Evolutionary conservation across 2,797 vertebrate species (phyloP), one percentile per base, ranked within the genome.

Genomic region (Cyprinodon diabolis): DNA sequence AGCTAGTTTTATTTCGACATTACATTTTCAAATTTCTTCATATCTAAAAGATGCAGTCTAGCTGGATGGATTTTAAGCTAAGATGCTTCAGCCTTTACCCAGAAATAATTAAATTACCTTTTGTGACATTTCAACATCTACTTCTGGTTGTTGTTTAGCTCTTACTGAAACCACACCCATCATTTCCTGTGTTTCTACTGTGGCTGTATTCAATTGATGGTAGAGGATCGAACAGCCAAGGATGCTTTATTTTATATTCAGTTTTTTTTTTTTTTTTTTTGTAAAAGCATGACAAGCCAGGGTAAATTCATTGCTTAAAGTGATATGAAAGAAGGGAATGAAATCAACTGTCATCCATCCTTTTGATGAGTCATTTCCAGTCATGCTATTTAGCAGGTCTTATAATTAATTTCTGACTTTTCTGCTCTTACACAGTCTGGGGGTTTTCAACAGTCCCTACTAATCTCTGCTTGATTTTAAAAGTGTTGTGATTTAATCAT

Each of bases 131-230:
- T 43, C 2, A 63, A 60, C 74, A 73, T 71, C 17, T 77, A 55
- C 35, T 37, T 1, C 25, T 17, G 12, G 70, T 3, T 74, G 76
- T 55, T 75, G 23, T 60, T 68, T 5, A 43, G n/a, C 49, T 71
- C 40, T 70, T 11, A 17, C 66, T 66, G 23, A 69, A 84, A 66
- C 87, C 87, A 82, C 87, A 77, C 87, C 87, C 87, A 66, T 80
- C 56, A 66, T 35, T 72, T 79, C 51, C 66, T 82, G 77, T 68
- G 17, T 7, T 54, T 35, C 54, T 65, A 4, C 40, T 45, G n/a
- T 54, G 65, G 14, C 6, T 45, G 37, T n/a, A 13, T 67, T 12
- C 40, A 43, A 57, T 2, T 49, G 40, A 13, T 69, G 11, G 21
- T 58, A 2, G 30, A 51, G 8, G 23, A 8, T 30, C 17, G 23